A percentile compares a stretch with the other conserved stretches of the same genome.
Conservation (phyloP, 2,888 invertebrate genomes). For the Meganola albula region DNA sequence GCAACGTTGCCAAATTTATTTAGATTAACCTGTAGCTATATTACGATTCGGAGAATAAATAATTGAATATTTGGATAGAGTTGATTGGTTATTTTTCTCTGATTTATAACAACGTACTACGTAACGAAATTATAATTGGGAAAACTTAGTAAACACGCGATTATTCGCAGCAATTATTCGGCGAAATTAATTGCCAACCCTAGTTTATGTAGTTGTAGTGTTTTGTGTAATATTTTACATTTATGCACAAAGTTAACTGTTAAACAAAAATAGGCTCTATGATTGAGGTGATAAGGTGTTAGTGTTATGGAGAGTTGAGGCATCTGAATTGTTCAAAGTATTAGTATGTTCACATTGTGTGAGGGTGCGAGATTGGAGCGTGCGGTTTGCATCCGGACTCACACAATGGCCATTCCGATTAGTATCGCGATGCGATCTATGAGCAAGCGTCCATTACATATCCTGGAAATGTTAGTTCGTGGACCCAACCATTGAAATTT, state of each 20-base stretch:
- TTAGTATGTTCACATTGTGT: too few species aligned
- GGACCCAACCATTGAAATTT: constrained; percentile 27
- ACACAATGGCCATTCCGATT: constrained; percentile 56
- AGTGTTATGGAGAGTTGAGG: too few species aligned
- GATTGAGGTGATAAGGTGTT: too few species aligned
- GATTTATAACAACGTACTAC: constrained; percentile 20
- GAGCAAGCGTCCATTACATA: constrained; percentile 36
- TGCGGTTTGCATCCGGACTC: constrained; percentile 58
- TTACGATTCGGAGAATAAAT: constrained; percentile 11
- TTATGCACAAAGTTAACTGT: too few species aligned
- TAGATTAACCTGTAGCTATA: constrained; percentile 10
- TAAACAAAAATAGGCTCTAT: too few species aligned
- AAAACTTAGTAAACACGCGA: constrained; percentile 24
- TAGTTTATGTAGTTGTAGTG: too few species aligned
- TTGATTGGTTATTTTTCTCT: constrained; percentile 18
- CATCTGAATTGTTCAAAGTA: too few species aligned
- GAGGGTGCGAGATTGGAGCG: constrained; percentile 53
- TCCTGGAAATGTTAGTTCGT: constrained; percentile 30
- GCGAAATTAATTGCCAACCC: constrained; percentile 30
- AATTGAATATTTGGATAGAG: constrained; percentile 15
- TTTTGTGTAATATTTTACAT: too few species aligned
- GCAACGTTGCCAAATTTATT: too few species aligned
- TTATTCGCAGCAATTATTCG: constrained; percentile 15
- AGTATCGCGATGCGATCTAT: constrained; percentile 54
- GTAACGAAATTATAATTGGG: constrained; percentile 24